Evolutionary conservation across 2,113 vertebrate species (phyloP).

Genomic region (Menidia beryllina): DNA sequence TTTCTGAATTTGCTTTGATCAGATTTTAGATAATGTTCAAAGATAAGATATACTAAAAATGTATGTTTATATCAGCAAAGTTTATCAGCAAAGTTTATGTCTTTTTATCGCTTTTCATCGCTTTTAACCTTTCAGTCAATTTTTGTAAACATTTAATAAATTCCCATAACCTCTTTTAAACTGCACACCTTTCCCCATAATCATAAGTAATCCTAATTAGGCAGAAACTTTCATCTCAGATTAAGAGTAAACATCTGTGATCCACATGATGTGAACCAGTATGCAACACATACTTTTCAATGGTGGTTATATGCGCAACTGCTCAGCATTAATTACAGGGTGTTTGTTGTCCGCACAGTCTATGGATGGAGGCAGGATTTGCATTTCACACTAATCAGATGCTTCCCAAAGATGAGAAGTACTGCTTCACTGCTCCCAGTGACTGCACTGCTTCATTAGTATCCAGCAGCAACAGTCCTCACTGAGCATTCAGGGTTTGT

Average conservation of each 20-base stretch:
- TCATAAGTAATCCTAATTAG: background rate
- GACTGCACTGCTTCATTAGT: conserved; percentile 61
- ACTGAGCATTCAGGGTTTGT: conserved; percentile 33
- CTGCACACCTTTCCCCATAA: background rate
- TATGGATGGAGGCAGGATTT: conserved; percentile 52
- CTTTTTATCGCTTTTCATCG: background rate
- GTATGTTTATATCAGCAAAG: conserved; percentile 9
- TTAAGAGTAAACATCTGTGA: conserved; percentile 55
- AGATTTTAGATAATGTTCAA: background rate
- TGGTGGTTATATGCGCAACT: conserved; percentile 41
- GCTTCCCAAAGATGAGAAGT: conserved; percentile 46
- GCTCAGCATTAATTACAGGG: conserved; percentile 51
- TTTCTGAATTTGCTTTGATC: too few relatives aligned
- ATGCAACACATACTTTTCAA: conserved; percentile 24
- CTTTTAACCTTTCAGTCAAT: conserved; percentile 2
- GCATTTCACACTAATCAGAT: conserved; percentile 70
- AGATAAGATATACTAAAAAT: conserved; percentile 5
- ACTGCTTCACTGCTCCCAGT: conserved; percentile 56
- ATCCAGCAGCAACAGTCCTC: conserved; percentile 58
- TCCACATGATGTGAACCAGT: conserved; percentile 50
- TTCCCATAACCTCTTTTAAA: conserved; percentile 17
- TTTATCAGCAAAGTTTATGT: background rate
- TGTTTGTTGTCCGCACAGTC: conserved; percentile 46
- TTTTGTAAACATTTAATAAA: background rate
- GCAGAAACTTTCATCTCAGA: conserved; percentile 25